Evolutionary conservation across 2,888 invertebrate species (phyloP).

Genomic region (Microplitis deprimator): DNA sequence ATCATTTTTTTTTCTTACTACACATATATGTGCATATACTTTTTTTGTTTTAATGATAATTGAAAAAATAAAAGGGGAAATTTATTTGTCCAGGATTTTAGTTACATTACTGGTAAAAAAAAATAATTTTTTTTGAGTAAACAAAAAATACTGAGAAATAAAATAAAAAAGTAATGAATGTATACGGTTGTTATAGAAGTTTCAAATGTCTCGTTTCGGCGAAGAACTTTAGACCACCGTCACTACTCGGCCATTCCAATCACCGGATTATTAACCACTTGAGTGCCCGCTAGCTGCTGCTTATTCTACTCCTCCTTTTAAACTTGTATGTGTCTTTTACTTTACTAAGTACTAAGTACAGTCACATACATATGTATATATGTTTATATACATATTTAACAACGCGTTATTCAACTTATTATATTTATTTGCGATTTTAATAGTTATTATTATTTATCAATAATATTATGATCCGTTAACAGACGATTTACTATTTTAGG

Average conservation of each 20-base stretch:
- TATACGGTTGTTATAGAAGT: conserved; percentile 35
- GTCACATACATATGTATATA: conserved; percentile 13
- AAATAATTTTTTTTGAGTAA: background rate
- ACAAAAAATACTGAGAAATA: conserved; percentile 4
- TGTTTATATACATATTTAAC: too few relatives aligned
- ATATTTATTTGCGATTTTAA: too few relatives aligned
- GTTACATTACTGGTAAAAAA: background rate
- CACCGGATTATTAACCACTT: conserved; percentile 54
- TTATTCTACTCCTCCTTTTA: conserved; percentile 12
- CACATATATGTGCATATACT: background rate
- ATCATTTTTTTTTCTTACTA: conserved; percentile 7
- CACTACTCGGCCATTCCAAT: conserved; percentile 44
- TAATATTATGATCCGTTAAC: too few relatives aligned
- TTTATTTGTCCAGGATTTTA: background rate
- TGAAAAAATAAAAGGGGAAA: too few relatives aligned
- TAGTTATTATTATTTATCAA: too few relatives aligned
- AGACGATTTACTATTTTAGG: too few relatives aligned
- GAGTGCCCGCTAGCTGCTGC: conserved; percentile 40
- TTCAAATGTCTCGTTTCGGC: conserved; percentile 43
- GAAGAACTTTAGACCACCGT: conserved; percentile 44
- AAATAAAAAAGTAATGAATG: conserved; percentile 14
- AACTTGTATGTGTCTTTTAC: background rate
- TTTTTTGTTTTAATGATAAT: background rate
- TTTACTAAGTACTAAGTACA: conserved; percentile 20
- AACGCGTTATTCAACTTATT: too few relatives aligned